Evolutionary conservation across 2,113 vertebrate genomes (phyloP), one percentile per base, ranked within the genome.

Genomic region (Scatophagus argus): DNA sequence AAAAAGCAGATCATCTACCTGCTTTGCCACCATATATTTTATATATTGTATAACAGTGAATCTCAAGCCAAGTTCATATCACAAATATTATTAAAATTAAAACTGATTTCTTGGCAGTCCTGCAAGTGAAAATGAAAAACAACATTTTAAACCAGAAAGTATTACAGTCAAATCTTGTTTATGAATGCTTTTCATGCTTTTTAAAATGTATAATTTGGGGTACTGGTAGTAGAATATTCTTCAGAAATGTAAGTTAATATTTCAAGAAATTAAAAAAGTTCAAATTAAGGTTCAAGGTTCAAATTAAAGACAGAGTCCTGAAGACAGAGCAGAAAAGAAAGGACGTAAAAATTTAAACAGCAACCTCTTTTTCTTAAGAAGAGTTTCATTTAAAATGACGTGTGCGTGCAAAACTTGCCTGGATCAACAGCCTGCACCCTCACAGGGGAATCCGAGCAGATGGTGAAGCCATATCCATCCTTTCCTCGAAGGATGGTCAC

Each of bases 401-500:
- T 23, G 56, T 39, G 14, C 41, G 21, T 32, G 61, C n/a, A 61
- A 72, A 74, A 87, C 88, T 96, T 93, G 95, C 97, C 97, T 0
- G 97, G 96, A 93, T 99, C 97, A 61, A 99, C 97, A 1, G 96
- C 97, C 92, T 99, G 97, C 52, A 99, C 97, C 41, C 96, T 96
- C 71, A 99, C 97, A 0, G 98, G 97, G 73, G 98, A 96, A 87
- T 99, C 97, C 0, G 97, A 99, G 95, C 96, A 98, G 95, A 99
- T 99, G 38, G 97, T 99, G 93, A 99, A 99, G 84, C 97, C 97
- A 74, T 96, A 98, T 69, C 97, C 97, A 56, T 98, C 96, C 27
- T 93, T 96, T 82, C 97, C 97, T 91, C 97, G 96, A 74, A 95
- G 95, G 88, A 98, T 98, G 0, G 95, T 96, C 72, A 99, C 96